These are phyloP conservation scores for Pantherophis guttatus DNA, from an alignment of 2,113 vertebrate genomes.

Conservation along the genomic window DNA sequence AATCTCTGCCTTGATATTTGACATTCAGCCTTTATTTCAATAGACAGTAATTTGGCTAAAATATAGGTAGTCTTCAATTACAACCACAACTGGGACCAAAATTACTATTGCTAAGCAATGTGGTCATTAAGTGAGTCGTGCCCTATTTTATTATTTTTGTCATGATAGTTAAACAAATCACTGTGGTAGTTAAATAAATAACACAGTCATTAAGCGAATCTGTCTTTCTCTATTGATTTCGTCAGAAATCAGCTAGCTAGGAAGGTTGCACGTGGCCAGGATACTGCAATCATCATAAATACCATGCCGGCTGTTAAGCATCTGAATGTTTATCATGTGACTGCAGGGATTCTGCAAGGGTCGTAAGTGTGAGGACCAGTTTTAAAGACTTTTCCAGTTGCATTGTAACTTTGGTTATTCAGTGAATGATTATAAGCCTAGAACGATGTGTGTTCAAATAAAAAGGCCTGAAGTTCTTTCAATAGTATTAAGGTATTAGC, in stretches of 20 bases:
- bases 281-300: neutral
- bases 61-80: neutral
- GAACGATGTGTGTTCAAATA: neutral
- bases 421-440: neutral
- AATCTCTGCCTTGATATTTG: neutral
- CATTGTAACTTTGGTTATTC: neutral
- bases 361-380: neutral
- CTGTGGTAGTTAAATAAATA: neutral
- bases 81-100: neutral
- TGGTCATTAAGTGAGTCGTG: neutral
- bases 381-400: neutral
- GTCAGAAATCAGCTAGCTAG: neutral
- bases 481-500: neutral
- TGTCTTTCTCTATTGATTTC: neutral
- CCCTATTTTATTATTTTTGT: neutral
- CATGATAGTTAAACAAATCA: neutral
- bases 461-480: slow-evolving; percentile 24
- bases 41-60: neutral
- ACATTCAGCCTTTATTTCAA: slow-evolving; percentile 21
- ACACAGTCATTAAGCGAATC: neutral
- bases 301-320: neutral
- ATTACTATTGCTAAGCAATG: neutral
- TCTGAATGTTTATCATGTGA: neutral
- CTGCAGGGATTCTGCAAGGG: neutral
- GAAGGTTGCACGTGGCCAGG: neutral